Base-by-base conservation (phyloP, 2,113 vertebrate genomes). In the Butorides virescens region DNA sequence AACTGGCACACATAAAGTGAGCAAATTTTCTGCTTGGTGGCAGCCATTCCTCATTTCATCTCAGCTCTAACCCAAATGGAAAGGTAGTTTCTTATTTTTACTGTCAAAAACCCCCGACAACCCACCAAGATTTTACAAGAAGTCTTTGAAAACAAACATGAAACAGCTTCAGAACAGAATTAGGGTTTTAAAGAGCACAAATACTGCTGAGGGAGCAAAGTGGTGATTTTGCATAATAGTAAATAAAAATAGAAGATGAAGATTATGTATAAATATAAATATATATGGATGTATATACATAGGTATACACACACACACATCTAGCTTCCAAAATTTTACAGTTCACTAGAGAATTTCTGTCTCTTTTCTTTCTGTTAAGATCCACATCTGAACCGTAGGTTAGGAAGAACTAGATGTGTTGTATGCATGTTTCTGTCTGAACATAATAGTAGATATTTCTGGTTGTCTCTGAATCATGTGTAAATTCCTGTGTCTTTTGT, bases 1-100 rank as follows among this genome's bases (percentile, higher is more conserved):
- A 99, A 99, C 99, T 99, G 99, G 99, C 98, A 98, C 99, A 99
- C 99, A 99, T 99, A 99, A 99, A 99, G 99, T 99, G 98, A 99
- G 98, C 99, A 99, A 98, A 99, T 99, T 99, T 99, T 99, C 99
- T 99, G 99, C 99, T 99, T 99, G 98, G 98, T 99, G 99, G 99
- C 99, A 98, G 99, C 98, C 97, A 98, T 99, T 99, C 98, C 98
- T 99, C 98, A 99, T 99, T 99, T 99, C 98, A 98, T 98, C 98
- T 99, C 98, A 98, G 98, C 98, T 99, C 98, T 98, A 97, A 98
- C 97, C 98, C 98, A 98, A 98, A 98, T 98, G 98, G 98, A 99
- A 98, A 99, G 98, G 98, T 98, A 98, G 98, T 99, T 99, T 98
- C 98, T 98, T 98, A 98, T 98, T 98, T 98, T 97, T 97, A 88